Evolutionary conservation across 2,113 vertebrate genomes (phyloP).

Genomic region (Electrona antarctica): DNA sequence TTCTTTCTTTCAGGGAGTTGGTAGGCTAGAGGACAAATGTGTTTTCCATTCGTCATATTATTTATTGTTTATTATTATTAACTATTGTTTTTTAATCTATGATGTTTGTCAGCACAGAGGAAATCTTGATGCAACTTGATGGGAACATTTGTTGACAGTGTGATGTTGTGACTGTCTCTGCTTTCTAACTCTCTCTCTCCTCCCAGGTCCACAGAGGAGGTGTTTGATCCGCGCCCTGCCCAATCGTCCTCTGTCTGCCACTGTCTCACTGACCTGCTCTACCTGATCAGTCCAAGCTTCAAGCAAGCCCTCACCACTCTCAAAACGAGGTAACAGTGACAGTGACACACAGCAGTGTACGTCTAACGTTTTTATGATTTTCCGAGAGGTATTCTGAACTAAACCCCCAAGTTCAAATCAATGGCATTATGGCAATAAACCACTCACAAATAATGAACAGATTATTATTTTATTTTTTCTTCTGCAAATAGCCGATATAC

Average conservation of each 20-base stretch:
- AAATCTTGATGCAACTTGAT: neutral
- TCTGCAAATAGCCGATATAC: no score
- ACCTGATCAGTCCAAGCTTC: slow-evolving; percentile 78
- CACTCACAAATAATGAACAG: no score
- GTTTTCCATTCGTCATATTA: no score
- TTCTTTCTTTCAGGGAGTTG: no score
- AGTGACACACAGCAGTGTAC: neutral
- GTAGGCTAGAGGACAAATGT: no score
- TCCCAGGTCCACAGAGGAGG: slow-evolving; percentile 75
- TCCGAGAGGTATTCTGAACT: no score
- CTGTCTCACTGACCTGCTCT: slow-evolving; percentile 79
- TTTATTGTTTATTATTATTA: no score
- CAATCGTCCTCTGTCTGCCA: slow-evolving; percentile 75
- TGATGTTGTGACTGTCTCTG: neutral
- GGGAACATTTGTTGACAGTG: neutral
- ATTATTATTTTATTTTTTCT: no score
- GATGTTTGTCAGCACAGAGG: neutral
- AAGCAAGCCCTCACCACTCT: slow-evolving; percentile 70
- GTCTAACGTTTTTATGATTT: neutral
- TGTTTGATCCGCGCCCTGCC: slow-evolving; percentile 78
- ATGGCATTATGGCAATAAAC: no score
- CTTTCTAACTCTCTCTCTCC: neutral
- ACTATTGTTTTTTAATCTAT: neutral
- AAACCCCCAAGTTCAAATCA: no score
- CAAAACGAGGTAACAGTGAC: slow-evolving; percentile 70